Percentiles rank a stretch among this genome's conserved stretches.
Evolutionary conservation across 2,888 invertebrate genomes (phyloP).

Genomic region (Orthonevra nobilis): DNA sequence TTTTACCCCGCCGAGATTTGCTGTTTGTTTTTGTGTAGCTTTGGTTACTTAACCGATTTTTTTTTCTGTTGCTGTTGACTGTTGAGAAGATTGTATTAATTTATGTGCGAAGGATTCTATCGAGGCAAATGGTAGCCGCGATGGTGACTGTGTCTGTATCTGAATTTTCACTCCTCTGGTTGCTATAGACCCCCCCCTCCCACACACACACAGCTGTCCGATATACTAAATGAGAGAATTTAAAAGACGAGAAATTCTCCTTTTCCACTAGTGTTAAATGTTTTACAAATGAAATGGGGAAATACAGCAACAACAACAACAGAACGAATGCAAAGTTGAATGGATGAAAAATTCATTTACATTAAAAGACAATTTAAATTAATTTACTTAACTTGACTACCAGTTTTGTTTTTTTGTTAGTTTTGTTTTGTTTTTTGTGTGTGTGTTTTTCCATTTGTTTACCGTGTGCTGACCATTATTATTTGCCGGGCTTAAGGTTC

Average conservation of each 20-base stretch:
- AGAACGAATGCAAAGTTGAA: slow-evolving; percentile 44
- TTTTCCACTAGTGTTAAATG: slow-evolving; percentile 68
- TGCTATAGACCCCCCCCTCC: slow-evolving; percentile 16
- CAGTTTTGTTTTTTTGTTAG: slow-evolving; percentile 72
- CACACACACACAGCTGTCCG: slow-evolving; percentile 25
- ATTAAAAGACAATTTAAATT: slow-evolving; percentile 80
- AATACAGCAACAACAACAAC: neutral
- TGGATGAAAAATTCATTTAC: slow-evolving; percentile 78
- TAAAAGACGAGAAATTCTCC: slow-evolving; percentile 53
- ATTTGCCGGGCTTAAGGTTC: slow-evolving; percentile 21
- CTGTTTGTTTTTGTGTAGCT: neutral
- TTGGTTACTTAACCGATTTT: slow-evolving; percentile 52
- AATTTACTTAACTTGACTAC: slow-evolving; percentile 78
- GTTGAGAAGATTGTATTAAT: slow-evolving; percentile 59
- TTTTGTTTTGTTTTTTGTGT: slow-evolving; percentile 23
- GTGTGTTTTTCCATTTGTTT: slow-evolving; percentile 42
- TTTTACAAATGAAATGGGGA: slow-evolving; percentile 48
- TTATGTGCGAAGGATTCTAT: slow-evolving; percentile 68
- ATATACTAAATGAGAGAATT: slow-evolving; percentile 37
- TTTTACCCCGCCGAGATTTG: too few relatives aligned
- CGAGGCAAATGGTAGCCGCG: slow-evolving; percentile 47
- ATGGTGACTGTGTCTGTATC: slow-evolving; percentile 50
- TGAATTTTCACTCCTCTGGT: too few relatives aligned
- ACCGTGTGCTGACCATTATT: slow-evolving; percentile 13
- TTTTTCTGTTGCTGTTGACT: slow-evolving; percentile 39